These are phyloP conservation scores for Chirona hameri DNA, from an alignment of 2,888 invertebrate genomes.

Conservation along the genomic window DNA sequence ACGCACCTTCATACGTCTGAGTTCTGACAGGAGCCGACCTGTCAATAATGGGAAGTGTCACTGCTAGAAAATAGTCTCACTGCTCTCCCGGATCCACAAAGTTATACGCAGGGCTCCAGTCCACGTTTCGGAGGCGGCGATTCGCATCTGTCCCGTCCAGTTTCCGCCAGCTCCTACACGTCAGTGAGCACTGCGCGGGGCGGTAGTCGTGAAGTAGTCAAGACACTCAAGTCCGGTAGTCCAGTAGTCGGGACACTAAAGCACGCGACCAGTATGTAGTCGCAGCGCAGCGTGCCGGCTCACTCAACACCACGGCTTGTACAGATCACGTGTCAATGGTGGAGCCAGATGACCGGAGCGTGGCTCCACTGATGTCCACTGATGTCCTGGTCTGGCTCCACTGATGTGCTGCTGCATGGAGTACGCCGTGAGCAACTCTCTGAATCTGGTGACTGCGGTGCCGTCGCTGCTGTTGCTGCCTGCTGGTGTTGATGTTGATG, in stretches of 20 bases:
- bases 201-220: background rate
- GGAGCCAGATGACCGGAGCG: background rate
- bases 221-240: no score
- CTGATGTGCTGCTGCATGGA: background rate
- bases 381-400: background rate
- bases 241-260: no score
- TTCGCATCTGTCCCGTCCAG: background rate
- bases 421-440: background rate
- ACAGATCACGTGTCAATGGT: background rate
- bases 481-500: slow-evolving; percentile 4
- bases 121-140: background rate
- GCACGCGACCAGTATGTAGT: background rate
- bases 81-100: background rate
- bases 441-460: background rate
- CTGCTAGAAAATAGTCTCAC: background rate
- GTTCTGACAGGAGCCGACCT: background rate
- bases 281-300: background rate
- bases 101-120: background rate
- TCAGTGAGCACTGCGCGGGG: background rate
- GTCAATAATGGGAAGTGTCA: background rate
- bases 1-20: background rate
- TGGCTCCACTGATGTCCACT: background rate
- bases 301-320: background rate
- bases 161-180: background rate
- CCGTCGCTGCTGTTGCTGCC: no score